phyloP scores from a whole-genome alignment of 53 echinoderm and acorn worm species.

The Patiria pectinifera region DNA sequence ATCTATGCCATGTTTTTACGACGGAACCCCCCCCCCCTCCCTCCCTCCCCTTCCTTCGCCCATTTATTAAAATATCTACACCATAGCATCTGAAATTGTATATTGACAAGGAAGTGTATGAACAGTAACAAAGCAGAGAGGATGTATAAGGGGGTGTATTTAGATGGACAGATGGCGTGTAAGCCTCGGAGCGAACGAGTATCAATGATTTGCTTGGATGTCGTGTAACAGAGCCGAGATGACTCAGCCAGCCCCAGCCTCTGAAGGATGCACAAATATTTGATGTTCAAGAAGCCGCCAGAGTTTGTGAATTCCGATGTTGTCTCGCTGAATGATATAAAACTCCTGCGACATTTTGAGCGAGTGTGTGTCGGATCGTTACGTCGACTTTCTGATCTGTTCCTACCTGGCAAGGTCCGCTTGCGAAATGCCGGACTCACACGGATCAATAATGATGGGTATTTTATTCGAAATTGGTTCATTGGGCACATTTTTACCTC shows the following conservation, averaged over 20 bases:
- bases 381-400: not conserved
- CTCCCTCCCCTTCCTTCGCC: no score
- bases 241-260: conserved; percentile 25
- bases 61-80: conserved; percentile 34
- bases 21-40: not conserved
- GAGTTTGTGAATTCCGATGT: conserved; percentile 59
- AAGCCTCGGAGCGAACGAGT: conserved; percentile 31
- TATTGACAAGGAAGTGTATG: conserved; percentile 14
- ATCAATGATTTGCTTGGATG: conserved; percentile 36
- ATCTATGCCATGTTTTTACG: conserved; percentile 14
- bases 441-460: not conserved
- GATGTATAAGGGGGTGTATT: not conserved
- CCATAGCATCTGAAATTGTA: conserved; percentile 14
- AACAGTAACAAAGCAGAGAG: not conserved
- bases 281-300: conserved; percentile 52
- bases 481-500: not conserved
- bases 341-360: not conserved
- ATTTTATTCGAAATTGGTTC: not conserved
- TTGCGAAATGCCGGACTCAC: not conserved
- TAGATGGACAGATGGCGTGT: conserved; percentile 52
- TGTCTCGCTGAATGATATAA: conserved; percentile 32
- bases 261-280: conserved; percentile 60
- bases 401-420: not conserved
- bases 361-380: no score
- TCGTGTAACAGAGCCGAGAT: conserved; percentile 26